These are phyloP conservation scores for Acronicta psi DNA, from an alignment of 2,888 invertebrate species.

Conservation along the genomic window DNA sequence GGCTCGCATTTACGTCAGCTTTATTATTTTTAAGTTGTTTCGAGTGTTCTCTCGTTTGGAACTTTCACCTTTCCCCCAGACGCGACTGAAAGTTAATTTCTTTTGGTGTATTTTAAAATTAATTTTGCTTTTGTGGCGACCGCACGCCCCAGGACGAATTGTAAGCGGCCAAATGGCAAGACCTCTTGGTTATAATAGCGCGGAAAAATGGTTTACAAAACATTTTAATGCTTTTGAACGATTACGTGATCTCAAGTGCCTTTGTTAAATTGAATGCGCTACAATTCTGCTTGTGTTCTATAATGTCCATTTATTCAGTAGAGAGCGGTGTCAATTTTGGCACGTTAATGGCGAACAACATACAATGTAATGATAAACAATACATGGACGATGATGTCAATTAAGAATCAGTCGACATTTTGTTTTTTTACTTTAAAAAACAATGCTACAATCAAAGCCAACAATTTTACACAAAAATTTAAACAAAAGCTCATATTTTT, in stretches of 20 bases:
- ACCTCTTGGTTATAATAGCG: slow-evolving; percentile 79
- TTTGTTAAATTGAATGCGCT: slow-evolving; percentile 3
- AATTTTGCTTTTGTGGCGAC: slow-evolving; percentile 87
- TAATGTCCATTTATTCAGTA: slow-evolving; percentile 2
- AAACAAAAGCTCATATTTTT: slow-evolving; percentile 54
- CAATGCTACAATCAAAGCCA: slow-evolving; percentile 27
- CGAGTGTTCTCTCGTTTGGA: slow-evolving; percentile 81
- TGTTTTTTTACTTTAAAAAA: slow-evolving; percentile 1
- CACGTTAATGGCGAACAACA: not conserved
- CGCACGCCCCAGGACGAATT: slow-evolving; percentile 81
- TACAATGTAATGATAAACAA: not conserved
- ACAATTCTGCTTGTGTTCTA: not conserved
- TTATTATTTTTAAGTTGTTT: slow-evolving; percentile 86
- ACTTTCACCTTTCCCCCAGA: slow-evolving; percentile 80
- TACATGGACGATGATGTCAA: too few relatives aligned
- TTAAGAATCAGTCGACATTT: not conserved
- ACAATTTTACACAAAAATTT: slow-evolving; percentile 30
- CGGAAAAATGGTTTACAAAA: slow-evolving; percentile 74
- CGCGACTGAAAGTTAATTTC: slow-evolving; percentile 85
- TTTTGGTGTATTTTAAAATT: slow-evolving; percentile 88
- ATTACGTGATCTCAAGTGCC: slow-evolving; percentile 45
- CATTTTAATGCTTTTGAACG: slow-evolving; percentile 70
- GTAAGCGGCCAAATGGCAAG: slow-evolving; percentile 78
- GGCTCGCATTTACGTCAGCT: slow-evolving; percentile 72
- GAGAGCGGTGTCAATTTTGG: not conserved